Evolutionary conservation across 2,113 vertebrate genomes (phyloP).

Genomic region (Amphiprion percula): DNA sequence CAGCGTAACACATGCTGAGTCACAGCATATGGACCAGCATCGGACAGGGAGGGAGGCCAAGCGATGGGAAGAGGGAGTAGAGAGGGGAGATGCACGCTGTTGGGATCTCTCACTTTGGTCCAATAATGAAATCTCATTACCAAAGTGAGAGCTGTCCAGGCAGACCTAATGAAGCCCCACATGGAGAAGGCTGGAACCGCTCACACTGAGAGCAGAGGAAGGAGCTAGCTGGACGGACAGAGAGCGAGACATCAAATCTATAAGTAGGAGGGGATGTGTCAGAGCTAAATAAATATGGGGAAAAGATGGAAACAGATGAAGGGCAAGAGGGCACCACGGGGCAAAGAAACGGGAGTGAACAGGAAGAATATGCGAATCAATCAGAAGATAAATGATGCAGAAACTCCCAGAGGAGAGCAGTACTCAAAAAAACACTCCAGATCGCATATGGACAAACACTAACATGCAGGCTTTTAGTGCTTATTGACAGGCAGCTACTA

Average conservation of each 20-base stretch:
- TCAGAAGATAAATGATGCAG: conserved; percentile 66
- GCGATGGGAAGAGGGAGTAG: conserved; percentile 17
- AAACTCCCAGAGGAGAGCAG: conserved; percentile 43
- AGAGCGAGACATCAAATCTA: conserved; percentile 71
- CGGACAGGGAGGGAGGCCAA: conserved; percentile 29
- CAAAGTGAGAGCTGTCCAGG: conserved; percentile 72
- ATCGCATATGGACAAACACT: conserved; percentile 32
- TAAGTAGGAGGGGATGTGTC: conserved; percentile 75
- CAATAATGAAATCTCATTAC: conserved; percentile 80
- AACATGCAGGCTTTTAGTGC: conserved; percentile 54
- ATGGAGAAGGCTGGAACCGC: conserved; percentile 53
- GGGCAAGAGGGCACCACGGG: conserved; percentile 46
- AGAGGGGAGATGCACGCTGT: conserved; percentile 47
- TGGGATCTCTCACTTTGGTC: conserved; percentile 71
- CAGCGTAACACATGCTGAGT: conserved; percentile 46
- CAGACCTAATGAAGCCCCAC: conserved; percentile 81
- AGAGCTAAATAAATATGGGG: conserved; percentile 58
- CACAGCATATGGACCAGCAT: conserved; percentile 39
- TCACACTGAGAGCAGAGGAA: conserved; percentile 33
- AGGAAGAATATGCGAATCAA: conserved; percentile 61
- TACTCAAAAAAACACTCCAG: conserved; percentile 39
- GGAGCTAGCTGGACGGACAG: conserved; percentile 46
- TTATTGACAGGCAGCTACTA: conserved; percentile 67
- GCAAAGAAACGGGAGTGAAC: conserved; percentile 25
- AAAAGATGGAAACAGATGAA: conserved; percentile 51